A percentile compares a stretch with the other conserved stretches of the same genome.
Evolutionary conservation across 2,888 invertebrate genomes (phyloP).

Genomic region (Perithous albicinctus): DNA sequence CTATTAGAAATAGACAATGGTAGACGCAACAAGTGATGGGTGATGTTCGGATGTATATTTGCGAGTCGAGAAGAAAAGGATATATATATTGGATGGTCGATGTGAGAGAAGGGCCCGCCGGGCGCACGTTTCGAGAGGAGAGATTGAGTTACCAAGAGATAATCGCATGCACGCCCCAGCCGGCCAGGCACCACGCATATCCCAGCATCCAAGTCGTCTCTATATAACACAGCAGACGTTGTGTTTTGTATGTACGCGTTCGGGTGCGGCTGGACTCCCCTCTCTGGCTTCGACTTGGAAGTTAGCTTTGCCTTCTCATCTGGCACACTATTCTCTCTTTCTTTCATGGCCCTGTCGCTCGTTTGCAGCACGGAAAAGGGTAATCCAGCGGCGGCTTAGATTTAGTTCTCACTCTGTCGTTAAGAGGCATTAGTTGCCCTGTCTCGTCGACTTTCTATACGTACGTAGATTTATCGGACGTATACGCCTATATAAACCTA

Average conservation of each 20-base stretch:
- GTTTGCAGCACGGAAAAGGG: conserved; percentile 24
- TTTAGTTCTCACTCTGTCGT: conserved; percentile 46
- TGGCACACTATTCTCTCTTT: neutral
- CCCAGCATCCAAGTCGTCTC: conserved; percentile 61
- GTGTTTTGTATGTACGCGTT: conserved; percentile 28
- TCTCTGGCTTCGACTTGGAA: conserved; percentile 36
- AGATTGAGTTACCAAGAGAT: conserved; percentile 83
- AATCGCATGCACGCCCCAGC: conserved; percentile 82
- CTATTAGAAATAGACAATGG: neutral
- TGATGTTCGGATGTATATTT: conserved; percentile 8
- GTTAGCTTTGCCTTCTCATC: conserved; percentile 35
- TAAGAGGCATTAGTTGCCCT: conserved; percentile 39
- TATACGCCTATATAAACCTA: neutral
- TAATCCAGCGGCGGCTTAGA: conserved; percentile 38
- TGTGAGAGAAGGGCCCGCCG: conserved; percentile 59
- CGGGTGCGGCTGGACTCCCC: conserved; percentile 25
- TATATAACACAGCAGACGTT: neutral
- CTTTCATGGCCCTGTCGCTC: neutral
- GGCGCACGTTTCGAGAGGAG: conserved; percentile 71
- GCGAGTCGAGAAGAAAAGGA: conserved; percentile 16
- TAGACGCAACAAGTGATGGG: neutral
- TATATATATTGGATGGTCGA: conserved; percentile 60
- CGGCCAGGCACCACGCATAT: conserved; percentile 75
- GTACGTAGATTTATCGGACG: conserved; percentile 13
- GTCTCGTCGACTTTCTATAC: conserved; percentile 48